A percentile compares a stretch with the other conserved stretches of the same genome.
Conservation (phyloP, 2,113 vertebrate genomes). For the Mirza zaza region DNA sequence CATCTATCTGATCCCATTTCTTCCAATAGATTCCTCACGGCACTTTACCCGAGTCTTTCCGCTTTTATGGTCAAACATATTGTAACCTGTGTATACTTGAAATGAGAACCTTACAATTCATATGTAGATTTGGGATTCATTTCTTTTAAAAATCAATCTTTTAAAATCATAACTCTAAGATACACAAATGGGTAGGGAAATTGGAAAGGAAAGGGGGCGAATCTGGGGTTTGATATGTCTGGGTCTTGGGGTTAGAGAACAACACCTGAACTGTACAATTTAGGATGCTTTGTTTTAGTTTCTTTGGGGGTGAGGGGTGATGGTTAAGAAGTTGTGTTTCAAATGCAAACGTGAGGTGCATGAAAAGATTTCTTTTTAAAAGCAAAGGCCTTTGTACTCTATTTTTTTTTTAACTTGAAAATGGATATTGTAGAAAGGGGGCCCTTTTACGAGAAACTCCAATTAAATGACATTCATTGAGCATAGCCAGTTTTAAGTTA, state of each 20-base stretch:
- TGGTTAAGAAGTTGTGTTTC: slow-evolving; percentile 59
- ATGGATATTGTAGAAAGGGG: slow-evolving; percentile 66
- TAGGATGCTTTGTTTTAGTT: background rate
- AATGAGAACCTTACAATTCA: background rate
- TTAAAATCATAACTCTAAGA: slow-evolving; percentile 31
- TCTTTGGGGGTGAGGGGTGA: background rate
- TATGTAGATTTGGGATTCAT: slow-evolving; percentile 35
- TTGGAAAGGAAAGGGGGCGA: background rate
- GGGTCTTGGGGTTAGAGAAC: background rate
- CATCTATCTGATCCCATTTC: slow-evolving; percentile 64
- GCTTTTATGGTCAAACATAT: slow-evolving; percentile 54
- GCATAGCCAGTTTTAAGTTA: slow-evolving; percentile 58
- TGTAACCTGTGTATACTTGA: slow-evolving; percentile 50
- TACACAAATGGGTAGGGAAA: background rate
- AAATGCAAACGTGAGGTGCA: slow-evolving; percentile 64
- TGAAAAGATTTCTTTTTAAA: slow-evolving; percentile 71
- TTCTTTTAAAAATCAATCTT: slow-evolving; percentile 44
- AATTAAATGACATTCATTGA: slow-evolving; percentile 69
- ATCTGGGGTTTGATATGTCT: background rate
- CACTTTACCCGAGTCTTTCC: slow-evolving; percentile 41
- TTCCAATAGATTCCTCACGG: slow-evolving; percentile 43
- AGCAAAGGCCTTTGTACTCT: slow-evolving; percentile 63
- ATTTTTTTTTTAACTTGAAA: slow-evolving; percentile 69
- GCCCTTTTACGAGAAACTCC: slow-evolving; percentile 67
- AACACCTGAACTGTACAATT: background rate